These are phyloP conservation scores for Gymnobelideus leadbeateri DNA, from an alignment of 2,113 vertebrate species.

Conservation along the genomic window DNA sequence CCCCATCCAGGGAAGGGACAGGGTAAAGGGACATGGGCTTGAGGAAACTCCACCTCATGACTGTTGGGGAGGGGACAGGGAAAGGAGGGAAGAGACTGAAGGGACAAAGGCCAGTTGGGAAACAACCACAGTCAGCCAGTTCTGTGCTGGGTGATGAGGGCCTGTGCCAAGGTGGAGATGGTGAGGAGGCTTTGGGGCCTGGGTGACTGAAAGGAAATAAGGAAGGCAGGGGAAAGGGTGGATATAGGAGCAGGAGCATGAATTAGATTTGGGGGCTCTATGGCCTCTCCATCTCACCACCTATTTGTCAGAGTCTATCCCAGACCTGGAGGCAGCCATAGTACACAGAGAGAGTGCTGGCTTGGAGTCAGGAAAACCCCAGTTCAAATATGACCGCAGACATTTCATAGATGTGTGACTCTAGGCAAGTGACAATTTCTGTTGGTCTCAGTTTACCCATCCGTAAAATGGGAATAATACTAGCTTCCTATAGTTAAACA, in stretches of 20 bases:
- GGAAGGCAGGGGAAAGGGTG: neutral
- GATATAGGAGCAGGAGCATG: neutral
- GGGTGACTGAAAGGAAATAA: neutral
- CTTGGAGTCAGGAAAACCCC: neutral
- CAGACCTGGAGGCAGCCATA: neutral
- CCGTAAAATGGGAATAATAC: too few species aligned
- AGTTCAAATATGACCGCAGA: neutral
- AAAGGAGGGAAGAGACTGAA: neutral
- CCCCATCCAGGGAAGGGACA: too few species aligned
- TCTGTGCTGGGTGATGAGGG: neutral
- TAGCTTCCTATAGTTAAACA: too few species aligned
- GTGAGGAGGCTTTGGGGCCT: neutral
- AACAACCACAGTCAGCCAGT: too few species aligned
- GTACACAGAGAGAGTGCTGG: neutral
- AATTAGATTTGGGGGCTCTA: neutral
- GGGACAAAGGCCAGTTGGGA: neutral
- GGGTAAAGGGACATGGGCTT: too few species aligned
- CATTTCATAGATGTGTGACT: neutral
- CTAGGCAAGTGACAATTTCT: too few species aligned
- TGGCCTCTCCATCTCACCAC: neutral
- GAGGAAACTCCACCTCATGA: too few species aligned
- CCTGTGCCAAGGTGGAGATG: neutral
- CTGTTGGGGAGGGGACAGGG: too few species aligned
- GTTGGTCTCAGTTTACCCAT: too few species aligned
- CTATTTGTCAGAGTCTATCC: neutral